These are phyloP conservation scores for Terrapene triunguis DNA, from an alignment of 2,113 vertebrate genomes.

Conservation along the genomic window DNA sequence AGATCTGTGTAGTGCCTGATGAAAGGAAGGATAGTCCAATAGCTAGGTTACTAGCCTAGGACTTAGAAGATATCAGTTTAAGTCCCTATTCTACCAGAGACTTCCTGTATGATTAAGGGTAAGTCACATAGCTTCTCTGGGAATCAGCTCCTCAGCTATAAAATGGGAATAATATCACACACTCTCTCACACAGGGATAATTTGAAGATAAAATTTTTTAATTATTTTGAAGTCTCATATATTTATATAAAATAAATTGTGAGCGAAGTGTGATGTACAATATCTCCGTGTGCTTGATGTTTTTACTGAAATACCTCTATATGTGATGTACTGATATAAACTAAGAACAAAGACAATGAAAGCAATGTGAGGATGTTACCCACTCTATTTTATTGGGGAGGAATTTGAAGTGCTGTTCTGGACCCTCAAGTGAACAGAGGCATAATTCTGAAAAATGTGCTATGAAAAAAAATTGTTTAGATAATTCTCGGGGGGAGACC, in stretches of 20 bases:
- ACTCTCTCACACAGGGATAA: neutral
- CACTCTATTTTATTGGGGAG: accelerated
- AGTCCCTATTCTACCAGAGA: neutral
- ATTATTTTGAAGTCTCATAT: neutral
- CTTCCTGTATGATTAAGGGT: neutral
- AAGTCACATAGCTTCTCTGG: neutral
- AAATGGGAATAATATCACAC: neutral
- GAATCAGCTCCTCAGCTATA: neutral
- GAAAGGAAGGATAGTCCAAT: neutral
- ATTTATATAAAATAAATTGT: neutral
- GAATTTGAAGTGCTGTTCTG: neutral
- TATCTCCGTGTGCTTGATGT: neutral
- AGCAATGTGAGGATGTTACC: neutral
- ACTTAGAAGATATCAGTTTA: neutral
- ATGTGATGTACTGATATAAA: neutral
- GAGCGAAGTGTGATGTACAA: neutral
- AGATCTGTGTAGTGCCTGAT: neutral
- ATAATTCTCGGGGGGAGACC: neutral
- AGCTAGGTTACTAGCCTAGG: neutral
- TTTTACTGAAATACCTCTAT: neutral
- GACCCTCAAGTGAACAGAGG: neutral
- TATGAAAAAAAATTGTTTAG: neutral
- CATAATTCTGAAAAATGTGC: neutral
- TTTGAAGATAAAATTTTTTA: accelerated
- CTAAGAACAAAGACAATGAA: neutral